Base-by-base conservation (phyloP, 1,140 invertebrate genomes). In the Euura lappo region DNA sequence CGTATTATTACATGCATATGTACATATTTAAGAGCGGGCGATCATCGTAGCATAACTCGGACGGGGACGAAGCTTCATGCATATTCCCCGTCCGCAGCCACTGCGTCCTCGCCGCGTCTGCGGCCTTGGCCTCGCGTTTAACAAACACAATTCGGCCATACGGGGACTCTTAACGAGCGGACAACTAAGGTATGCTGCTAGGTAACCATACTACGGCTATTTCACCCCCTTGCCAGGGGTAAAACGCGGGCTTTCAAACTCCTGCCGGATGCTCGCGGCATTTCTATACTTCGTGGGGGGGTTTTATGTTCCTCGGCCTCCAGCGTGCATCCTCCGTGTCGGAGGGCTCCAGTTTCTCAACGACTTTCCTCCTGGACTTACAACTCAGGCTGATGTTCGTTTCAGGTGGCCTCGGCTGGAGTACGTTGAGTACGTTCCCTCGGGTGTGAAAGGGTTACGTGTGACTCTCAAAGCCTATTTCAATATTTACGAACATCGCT, bases 131-230 rank as follows among this genome's bases (percentile, higher is more conserved):
- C 51, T 28, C 51, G 51, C 51, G 51, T 60, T 60, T 60, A 60
- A 60, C 51, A 60, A 60, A 83, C 81, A 84, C 83, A 86, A 79
- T 80, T 78, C 78, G 74, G 85, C 83, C 86, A 87, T 87, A 87
- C 85, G 86, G 86, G 84, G 81, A 84, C 85, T 80, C 82, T 86
- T 87, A 86, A 86, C 84, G 84, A 86, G 84, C 85, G 81, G 85
- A 87, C 85, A 87, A 86, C 85, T 86, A 86, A 86, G 85, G 85
- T 87, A 86, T 87, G 85, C 84, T 87, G 76, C 28, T 28, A 79
- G 79, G 82, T 60, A 60, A 75, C 81, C 80, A 79, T 80, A 78
- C 73, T 72, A 78, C 80, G 79, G 76, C 79, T 78, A 65, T 79
- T 76, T 69, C 71, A 28, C 64, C 68, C 68, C 69, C 68, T 64